Evolutionary conservation across 92 coral and sea anemone genomes (phyloP), one percentile per base, ranked within the genome.

Genomic region (Heteractis magnifica): DNA sequence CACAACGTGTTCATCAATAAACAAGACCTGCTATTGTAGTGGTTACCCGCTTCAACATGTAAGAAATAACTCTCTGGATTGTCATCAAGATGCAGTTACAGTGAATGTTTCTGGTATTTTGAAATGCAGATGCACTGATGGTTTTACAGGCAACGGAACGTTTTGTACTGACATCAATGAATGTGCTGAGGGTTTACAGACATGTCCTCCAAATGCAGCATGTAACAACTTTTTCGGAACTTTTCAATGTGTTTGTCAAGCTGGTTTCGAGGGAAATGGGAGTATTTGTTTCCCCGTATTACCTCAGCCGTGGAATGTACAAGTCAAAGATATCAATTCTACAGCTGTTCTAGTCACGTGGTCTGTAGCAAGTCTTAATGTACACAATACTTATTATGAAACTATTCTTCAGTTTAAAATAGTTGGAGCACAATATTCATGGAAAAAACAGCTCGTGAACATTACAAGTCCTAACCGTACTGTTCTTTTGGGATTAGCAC

Each of bases 231-330:
- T 74, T n/a, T 56, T 34, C 21, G 90, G 90, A 72, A 82, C 77
- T 0, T 87, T 21, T 65, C 84, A 19, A 44, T 87, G 90, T 49
- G 16, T 62, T 49, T 87, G 90, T n/a, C 50, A 8, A 14, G 19
- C 75, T 55, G 90, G 90, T 19, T 82, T 73, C 71, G 86, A 76
- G 6, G 90, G 90, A 14, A 73, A 87, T 72, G 90, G 90, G 23
- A 53, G 49, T 10, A 56, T 16, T 48, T 87, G 90, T 23, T 74
- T 49, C 11, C 75, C 86, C 20, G 79, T 56, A 13, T 74, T 80
- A 55, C 78, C 79, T 44, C 70, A 13, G 34, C 82, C 82, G 16
- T 8, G 0, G 15, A 23, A 53, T 23, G 72, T 79, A 6, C 48
- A 53, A 26, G 82, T 79, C 34, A 18, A 62, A 11, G 58, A 6